Evolutionary conservation across 2,113 vertebrate species (phyloP).

Genomic region (Carollia perspicillata): DNA sequence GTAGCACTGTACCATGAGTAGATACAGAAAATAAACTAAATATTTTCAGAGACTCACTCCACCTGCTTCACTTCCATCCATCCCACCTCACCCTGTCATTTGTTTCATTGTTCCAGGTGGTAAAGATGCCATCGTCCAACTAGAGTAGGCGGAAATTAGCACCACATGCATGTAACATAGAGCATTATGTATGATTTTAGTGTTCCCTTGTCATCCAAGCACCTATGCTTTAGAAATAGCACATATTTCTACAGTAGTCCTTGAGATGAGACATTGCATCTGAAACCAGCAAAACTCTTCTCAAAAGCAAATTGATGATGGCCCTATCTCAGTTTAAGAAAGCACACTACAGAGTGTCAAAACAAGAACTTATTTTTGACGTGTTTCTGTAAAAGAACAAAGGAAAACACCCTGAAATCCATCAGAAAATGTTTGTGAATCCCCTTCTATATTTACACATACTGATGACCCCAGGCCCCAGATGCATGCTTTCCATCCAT

Average conservation of each 20-base stretch:
- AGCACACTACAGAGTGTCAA: not conserved
- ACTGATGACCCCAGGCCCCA: not conserved
- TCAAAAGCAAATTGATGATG: not conserved
- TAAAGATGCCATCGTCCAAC: not conserved
- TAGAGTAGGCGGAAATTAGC: not conserved
- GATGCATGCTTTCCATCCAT: not conserved
- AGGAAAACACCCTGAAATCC: not conserved
- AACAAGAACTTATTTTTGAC: not conserved
- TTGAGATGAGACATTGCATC: not conserved
- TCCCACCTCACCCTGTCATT: not conserved
- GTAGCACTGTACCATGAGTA: not conserved
- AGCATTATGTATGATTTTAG: not conserved
- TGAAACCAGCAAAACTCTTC: not conserved
- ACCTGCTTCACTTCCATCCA: not conserved
- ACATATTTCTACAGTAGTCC: not conserved
- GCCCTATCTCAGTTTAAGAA: not conserved
- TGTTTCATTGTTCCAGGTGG: not conserved
- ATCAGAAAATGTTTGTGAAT: not conserved
- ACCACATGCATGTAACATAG: fast-evolving
- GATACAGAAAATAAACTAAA: not conserved
- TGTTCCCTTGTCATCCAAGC: not conserved
- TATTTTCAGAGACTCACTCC: not conserved
- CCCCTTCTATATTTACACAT: not conserved
- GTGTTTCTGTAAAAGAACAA: not conserved
- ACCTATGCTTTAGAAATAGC: not conserved